phyloP scores from a whole-genome alignment of 2,888 invertebrate species.

The Steinernema hermaphroditum region DNA sequence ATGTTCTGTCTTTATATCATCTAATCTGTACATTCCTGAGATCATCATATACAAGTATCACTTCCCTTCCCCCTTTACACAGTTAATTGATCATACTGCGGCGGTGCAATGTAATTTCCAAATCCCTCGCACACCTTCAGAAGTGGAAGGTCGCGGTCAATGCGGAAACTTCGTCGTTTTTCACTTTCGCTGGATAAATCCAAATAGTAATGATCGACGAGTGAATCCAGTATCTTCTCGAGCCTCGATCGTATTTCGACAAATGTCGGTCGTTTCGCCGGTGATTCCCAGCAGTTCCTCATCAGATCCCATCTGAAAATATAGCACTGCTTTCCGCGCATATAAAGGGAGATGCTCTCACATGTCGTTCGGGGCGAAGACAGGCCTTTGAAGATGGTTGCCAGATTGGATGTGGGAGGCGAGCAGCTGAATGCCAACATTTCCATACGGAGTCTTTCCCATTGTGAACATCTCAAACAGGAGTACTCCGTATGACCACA shows the following conservation, averaged over 20 bases:
- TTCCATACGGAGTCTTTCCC: constrained; percentile 10
- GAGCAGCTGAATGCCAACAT: neutral
- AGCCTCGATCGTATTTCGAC: neutral
- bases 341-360: too few species aligned
- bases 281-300: constrained; percentile 17
- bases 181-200: neutral
- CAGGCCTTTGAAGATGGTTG: neutral
- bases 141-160: constrained; percentile 5
- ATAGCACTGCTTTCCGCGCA: neutral
- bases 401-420: constrained; percentile 23
- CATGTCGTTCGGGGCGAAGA: constrained; percentile 17
- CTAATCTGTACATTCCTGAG: neutral
- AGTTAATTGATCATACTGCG: neutral
- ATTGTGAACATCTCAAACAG: constrained; percentile 8
- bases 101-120: neutral
- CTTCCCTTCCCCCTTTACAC: too few species aligned
- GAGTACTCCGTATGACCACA: constrained; percentile 17
- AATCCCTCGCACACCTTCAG: neutral
- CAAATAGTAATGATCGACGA: constrained; percentile 1
- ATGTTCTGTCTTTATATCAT: too few species aligned
- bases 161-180: neutral
- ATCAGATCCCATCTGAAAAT: constrained; percentile 15
- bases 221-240: neutral
- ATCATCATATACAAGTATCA: neutral
- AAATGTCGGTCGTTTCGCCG: neutral